phyloP scores from a whole-genome alignment of 2,797 vertebrate species.

The Sebastes flavidus region DNA sequence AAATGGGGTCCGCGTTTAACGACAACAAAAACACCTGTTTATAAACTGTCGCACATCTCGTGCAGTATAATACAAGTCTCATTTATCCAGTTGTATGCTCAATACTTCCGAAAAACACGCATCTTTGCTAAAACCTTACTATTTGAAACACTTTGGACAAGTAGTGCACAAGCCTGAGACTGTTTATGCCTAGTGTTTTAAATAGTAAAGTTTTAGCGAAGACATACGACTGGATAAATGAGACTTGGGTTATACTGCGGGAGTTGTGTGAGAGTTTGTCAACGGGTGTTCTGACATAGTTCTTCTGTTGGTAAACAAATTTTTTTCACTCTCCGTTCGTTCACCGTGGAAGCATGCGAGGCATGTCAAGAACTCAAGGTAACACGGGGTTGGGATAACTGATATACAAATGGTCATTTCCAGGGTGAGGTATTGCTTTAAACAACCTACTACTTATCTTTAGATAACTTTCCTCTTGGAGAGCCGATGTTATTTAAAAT shows the following conservation, averaged over 20 bases:
- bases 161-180: too few species aligned
- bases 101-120: not conserved
- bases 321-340: not conserved
- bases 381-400: not conserved
- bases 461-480: not conserved
- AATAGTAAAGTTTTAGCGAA: too few species aligned
- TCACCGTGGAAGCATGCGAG: not conserved
- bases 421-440: not conserved
- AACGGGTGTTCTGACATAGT: not conserved
- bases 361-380: not conserved
- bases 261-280: not conserved
- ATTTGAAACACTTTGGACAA: too few species aligned
- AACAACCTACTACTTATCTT: not conserved
- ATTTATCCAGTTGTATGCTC: not conserved
- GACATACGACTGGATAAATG: too few species aligned
- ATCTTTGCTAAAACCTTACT: not conserved
- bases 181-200: too few species aligned
- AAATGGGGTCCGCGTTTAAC: not conserved
- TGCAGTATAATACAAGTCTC: not conserved
- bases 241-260: too few species aligned
- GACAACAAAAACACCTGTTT: not conserved
- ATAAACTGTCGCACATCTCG: not conserved
- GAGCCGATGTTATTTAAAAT: conserved; percentile 47
- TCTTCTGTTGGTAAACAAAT: not conserved
- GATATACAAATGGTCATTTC: not conserved